phyloP scores from a whole-genome alignment of 2,113 vertebrate species.

The Etheostoma cragini region DNA sequence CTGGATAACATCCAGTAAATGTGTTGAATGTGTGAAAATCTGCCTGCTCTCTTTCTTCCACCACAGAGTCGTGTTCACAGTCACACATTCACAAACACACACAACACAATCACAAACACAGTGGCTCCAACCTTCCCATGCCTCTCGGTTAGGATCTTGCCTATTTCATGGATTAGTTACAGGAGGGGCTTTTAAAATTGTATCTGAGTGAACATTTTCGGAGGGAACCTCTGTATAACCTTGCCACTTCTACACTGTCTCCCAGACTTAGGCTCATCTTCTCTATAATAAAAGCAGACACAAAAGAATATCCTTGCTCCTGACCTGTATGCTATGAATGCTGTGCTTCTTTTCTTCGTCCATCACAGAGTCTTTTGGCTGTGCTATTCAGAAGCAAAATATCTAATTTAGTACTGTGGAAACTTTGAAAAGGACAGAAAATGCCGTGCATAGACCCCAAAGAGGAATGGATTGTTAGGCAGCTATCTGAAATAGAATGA shows the following conservation, averaged over 20 bases:
- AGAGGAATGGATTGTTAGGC: slow-evolving; percentile 33
- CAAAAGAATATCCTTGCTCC: slow-evolving; percentile 50
- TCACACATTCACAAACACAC: slow-evolving; percentile 1
- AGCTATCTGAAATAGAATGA: slow-evolving; percentile 12
- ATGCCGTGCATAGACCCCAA: not conserved
- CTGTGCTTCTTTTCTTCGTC: slow-evolving; percentile 45
- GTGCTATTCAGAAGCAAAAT: slow-evolving; percentile 30
- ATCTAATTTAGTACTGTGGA: slow-evolving; percentile 31
- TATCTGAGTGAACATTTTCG: slow-evolving; percentile 55
- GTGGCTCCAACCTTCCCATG: slow-evolving; percentile 24
- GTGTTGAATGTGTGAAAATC: slow-evolving; percentile 44
- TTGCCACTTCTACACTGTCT: slow-evolving; percentile 51
- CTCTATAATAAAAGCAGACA: slow-evolving; percentile 59
- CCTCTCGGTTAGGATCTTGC: slow-evolving; percentile 53
- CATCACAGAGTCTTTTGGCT: slow-evolving; percentile 35
- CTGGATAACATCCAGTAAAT: slow-evolving; percentile 48
- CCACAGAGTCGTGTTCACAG: slow-evolving; percentile 14
- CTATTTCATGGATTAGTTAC: slow-evolving; percentile 74
- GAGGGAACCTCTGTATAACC: slow-evolving; percentile 56
- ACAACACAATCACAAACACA: slow-evolving; percentile 12
- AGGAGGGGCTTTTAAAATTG: slow-evolving; percentile 64
- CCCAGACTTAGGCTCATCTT: slow-evolving; percentile 62
- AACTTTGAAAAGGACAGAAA: slow-evolving; percentile 31
- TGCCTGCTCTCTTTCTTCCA: slow-evolving; percentile 3
- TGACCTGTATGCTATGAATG: slow-evolving; percentile 17